phyloP scores from a whole-genome alignment of 2,888 invertebrate genomes.

The Biston betularia region DNA sequence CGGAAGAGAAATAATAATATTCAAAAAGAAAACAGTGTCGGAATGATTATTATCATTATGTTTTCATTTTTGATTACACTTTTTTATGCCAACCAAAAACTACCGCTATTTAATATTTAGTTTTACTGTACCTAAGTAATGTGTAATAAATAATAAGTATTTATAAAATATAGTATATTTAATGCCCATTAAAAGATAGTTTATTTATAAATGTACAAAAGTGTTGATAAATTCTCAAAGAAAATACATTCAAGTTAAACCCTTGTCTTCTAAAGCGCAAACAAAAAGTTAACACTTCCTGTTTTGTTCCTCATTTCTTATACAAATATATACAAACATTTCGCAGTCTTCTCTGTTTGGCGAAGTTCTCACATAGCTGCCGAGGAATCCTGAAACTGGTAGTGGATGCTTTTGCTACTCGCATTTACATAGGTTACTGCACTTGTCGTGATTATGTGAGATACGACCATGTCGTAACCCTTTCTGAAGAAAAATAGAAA shows the following conservation, averaged over 20 bases:
- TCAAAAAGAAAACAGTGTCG: too few relatives aligned
- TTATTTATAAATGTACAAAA: background rate
- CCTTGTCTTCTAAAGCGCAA: constrained; percentile 41
- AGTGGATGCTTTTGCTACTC: constrained; percentile 68
- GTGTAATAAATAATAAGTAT: too few relatives aligned
- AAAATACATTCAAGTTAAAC: constrained; percentile 21
- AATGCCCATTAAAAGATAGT: background rate
- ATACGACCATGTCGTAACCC: constrained; percentile 36
- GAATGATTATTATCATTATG: too few relatives aligned
- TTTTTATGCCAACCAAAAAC: too few relatives aligned
- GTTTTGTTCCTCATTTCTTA: constrained; percentile 74
- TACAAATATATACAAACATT: constrained; percentile 80
- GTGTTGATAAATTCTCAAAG: constrained; percentile 1
- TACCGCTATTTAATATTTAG: too few relatives aligned
- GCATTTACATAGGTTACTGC: constrained; percentile 77
- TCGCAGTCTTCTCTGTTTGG: constrained; percentile 68
- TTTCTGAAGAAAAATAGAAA: constrained; percentile 25
- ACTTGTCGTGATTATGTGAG: constrained; percentile 53
- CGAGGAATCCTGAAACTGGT: constrained; percentile 73
- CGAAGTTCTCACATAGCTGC: constrained; percentile 74
- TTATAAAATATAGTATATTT: background rate
- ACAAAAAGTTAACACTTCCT: constrained; percentile 67
- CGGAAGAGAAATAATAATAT: too few relatives aligned
- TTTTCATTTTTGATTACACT: too few relatives aligned
- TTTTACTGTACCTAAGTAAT: too few relatives aligned